These are phyloP conservation scores for Neogobius melanostomus DNA, from an alignment of 2,113 vertebrate species.

Conservation along the genomic window DNA sequence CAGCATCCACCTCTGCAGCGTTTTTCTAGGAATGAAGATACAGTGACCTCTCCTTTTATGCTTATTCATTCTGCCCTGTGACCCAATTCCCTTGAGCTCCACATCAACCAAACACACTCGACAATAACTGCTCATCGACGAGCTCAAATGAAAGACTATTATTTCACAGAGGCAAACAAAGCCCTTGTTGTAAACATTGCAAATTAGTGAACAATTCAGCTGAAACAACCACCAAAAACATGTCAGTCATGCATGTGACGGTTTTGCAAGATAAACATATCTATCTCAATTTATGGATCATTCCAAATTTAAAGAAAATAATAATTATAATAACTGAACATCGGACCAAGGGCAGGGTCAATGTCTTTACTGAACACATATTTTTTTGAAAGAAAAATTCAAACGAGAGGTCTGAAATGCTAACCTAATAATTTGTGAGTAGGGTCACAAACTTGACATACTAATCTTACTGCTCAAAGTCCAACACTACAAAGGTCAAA, in stretches of 20 bases:
- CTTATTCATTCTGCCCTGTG: conserved; percentile 43
- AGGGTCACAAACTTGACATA: no score
- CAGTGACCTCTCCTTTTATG: conserved; percentile 34
- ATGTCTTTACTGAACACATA: no score
- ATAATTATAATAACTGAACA: no score
- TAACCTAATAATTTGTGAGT: no score
- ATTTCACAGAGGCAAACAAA: not conserved
- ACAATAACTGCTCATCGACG: conserved; percentile 11
- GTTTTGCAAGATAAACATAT: not conserved
- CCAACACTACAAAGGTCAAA: no score
- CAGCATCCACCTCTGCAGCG: conserved; percentile 11
- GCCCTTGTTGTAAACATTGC: not conserved
- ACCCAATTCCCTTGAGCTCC: conserved; percentile 32
- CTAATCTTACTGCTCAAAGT: no score
- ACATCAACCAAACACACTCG: conserved; percentile 17
- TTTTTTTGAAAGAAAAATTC: no score
- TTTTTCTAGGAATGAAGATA: conserved; percentile 20
- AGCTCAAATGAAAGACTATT: conserved; percentile 14
- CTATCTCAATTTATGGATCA: no score
- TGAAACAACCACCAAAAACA: conserved; percentile 20
- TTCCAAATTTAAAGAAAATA: no score
- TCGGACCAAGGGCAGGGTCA: no score
- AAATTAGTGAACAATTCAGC: no score
- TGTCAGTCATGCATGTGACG: conserved; percentile 1
- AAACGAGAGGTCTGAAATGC: no score